Evolutionary conservation across 2,888 invertebrate genomes (phyloP).

Genomic region (Pardosa pseudoannulata): DNA sequence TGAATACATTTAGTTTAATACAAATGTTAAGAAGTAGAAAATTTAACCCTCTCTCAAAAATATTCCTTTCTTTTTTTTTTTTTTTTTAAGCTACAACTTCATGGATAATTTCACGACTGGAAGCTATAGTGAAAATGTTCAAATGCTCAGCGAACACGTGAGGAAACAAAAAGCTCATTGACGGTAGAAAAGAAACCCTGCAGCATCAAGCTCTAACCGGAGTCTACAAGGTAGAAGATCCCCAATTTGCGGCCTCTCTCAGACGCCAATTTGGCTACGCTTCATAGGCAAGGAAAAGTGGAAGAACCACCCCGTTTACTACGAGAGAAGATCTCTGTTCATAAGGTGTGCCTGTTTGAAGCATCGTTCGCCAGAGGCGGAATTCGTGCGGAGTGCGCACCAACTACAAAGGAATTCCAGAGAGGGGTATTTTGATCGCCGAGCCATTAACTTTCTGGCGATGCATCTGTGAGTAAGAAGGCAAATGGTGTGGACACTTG

Average conservation of each 20-base stretch:
- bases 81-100: too few species aligned
- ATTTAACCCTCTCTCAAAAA: too few species aligned
- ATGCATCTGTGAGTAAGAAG: not conserved
- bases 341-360: not conserved
- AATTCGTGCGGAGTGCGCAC: not conserved
- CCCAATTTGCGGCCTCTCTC: not conserved
- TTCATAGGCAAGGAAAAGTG: not conserved
- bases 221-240: not conserved
- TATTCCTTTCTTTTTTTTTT: too few species aligned
- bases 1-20: too few species aligned
- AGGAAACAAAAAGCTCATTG: too few species aligned
- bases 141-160: too few species aligned
- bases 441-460: not conserved
- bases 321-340: not conserved
- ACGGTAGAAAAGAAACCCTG: too few species aligned
- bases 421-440: not conserved
- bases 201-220: too few species aligned
- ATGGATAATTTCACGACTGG: too few species aligned
- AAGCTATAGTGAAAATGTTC: too few species aligned
- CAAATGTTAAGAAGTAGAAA: too few species aligned
- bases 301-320: constrained; percentile 13
- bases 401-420: constrained; percentile 1
- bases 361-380: not conserved
- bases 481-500: too few species aligned
- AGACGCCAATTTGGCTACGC: not conserved